Evolutionary conservation across 2,888 invertebrate species (phyloP), one percentile per base, ranked within the genome.

Genomic region (Syrphus vitripennis): DNA sequence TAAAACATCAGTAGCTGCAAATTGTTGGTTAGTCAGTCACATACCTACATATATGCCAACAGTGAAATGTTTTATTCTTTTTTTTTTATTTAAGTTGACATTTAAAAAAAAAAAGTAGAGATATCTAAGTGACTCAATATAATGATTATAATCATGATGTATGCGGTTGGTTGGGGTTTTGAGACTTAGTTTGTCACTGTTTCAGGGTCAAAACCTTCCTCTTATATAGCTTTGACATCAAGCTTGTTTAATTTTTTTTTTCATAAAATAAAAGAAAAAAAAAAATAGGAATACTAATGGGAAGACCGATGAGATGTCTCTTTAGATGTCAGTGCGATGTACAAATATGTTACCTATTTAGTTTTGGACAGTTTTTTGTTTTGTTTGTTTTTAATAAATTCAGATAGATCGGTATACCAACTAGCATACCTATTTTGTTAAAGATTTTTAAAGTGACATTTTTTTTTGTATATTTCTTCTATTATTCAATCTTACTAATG

Each of bases 1-100:
- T 53, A 45, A 78, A 71, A 75, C 75, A 80, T 81, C 76, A 42
- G 75, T 71, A 59, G 76, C 71, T 84, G 80, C 80, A 84, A 84
- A 80, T 84, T 84, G 75, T 59, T 76, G 65, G 21, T 76, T 65
- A 59, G 19, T 80, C 53, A 65, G 7, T 75, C 50, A 50, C 26
- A n/a, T 24, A 59, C 24, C 3, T 42, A 42, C 6, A 4, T 40
- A 16, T 2, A 2, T 9, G n/a, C n/a, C 34, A 34, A 40, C 5
- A 16, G 37, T 61, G 19, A 65, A 65, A 29, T 63, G 29, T 65
- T 57, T 48, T 53, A 24, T 19, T 31, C 16, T 5, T 21, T 42
- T 63, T 2, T 42, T 42, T 63, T n/a, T 45, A 12, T 65, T 34
- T n/a, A 26, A 19, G 50, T 24, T 67, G 45, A 45, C 14, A 67